Evolutionary conservation across 1,140 invertebrate species (phyloP), one percentile per base, ranked within the genome.

Genomic region (Chelonus insularis): DNA sequence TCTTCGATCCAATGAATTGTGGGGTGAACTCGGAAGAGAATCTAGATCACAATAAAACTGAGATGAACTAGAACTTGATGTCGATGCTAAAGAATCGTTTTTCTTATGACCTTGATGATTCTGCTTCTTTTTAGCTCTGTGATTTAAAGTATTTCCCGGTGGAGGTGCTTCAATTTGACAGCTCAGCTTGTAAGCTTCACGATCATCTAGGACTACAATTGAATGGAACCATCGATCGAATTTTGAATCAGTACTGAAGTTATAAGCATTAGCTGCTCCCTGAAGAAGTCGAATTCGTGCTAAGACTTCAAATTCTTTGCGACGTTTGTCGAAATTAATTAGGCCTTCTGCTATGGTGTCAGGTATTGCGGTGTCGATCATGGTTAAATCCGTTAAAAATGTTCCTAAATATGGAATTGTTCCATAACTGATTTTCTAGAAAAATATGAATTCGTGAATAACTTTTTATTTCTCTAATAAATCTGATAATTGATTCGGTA

Each of bases 331-430:
- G 78, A 99, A 99, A 80, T 99, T 99, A 34, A 99, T 97, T 1
- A 99, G 83, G 62, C 91, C 91, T 48, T 94, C 89, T 6, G 86
- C 83, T 58, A 94, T 86, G 20, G 86, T 89, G 73, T 99, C 96
- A 0, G 93, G 92, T 70, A 96, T 94, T 12, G 96, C 97, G 12
- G 96, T 95, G 79, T 99, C 96, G 72, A 99, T 96, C 95, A 99
- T 99, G 1, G 95, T 98, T 29, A 99, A 84, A 79, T 99, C 97
- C 0, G 97, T 99, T 32, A 99, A 83, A 79, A 99, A 99, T 6
- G 96, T 99, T 12, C 97, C 97, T 59, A 99, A 81, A 78, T 99
- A 99, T 4, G 97, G 97, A 73, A 99, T 97, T 1, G 97, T 99
- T 16, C 97, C 97, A 72, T 97, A 89, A 64, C 90, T 92, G 41